These are phyloP conservation scores for Quadroppia sp. DNA, from an alignment of 2,888 invertebrate species.

Conservation along the genomic window DNA sequence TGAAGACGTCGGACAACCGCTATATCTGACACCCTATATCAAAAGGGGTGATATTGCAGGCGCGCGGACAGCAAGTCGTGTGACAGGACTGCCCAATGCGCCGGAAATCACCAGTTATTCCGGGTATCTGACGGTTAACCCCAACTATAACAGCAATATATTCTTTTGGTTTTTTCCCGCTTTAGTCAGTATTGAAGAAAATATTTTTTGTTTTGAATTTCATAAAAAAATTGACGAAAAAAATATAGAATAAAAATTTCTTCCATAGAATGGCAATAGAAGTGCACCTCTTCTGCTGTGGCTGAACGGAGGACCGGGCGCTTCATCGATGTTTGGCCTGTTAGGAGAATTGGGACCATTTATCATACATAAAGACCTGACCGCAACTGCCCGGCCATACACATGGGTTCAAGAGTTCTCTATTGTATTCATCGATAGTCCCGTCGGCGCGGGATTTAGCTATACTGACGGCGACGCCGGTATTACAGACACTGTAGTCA, in stretches of 20 bases:
- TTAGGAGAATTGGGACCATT: conserved; percentile 76
- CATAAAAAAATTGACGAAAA: background rate
- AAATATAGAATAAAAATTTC: too few species aligned
- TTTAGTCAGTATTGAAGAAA: too few species aligned
- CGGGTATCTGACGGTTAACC: conserved; percentile 80
- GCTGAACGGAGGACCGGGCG: too few species aligned
- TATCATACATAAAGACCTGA: conserved; percentile 56
- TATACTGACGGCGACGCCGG: conserved; percentile 66
- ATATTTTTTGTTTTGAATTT: background rate
- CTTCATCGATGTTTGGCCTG: conserved; percentile 53
- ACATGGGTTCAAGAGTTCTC: conserved; percentile 75
- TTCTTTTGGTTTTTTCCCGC: conserved; percentile 94
- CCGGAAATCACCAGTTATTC: conserved; percentile 64
- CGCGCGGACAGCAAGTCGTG: conserved; percentile 56
- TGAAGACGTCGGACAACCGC: conserved; percentile 13
- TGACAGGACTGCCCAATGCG: conserved; percentile 49
- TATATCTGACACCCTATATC: conserved; percentile 71
- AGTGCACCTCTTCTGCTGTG: conserved; percentile 52
- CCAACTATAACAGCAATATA: conserved; percentile 69
- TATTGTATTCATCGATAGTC: conserved; percentile 85
- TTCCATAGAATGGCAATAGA: conserved; percentile 48
- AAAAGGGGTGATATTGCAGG: conserved; percentile 66
- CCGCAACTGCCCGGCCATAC: conserved; percentile 62
- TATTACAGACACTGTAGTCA: background rate
- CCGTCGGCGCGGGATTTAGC: conserved; percentile 87